Evolutionary conservation across 2,113 vertebrate genomes (phyloP).

Genomic region (Pampusana beccarii): DNA sequence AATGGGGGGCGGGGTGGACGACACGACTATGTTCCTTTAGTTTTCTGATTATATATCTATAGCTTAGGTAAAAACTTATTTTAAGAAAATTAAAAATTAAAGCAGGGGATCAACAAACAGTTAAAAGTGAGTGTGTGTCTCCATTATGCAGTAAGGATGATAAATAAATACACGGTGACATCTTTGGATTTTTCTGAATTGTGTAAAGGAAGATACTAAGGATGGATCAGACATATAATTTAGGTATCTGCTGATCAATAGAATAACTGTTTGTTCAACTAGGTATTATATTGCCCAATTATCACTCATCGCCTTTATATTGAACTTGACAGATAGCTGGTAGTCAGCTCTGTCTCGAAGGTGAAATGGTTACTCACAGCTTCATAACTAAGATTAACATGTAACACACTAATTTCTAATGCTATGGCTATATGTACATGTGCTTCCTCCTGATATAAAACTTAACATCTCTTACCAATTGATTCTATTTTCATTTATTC

Average conservation of each 20-base stretch:
- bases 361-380: neutral
- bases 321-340: rapidly evolving
- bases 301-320: neutral
- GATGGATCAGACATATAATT: neutral
- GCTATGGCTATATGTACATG: neutral
- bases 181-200: neutral
- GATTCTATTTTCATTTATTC: neutral
- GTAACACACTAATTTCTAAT: neutral
- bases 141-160: neutral
- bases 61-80: neutral
- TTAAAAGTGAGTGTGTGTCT: neutral
- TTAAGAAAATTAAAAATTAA: neutral
- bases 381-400: neutral
- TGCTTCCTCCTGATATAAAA: neutral
- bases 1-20: rapidly evolving
- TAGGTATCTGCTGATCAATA: neutral
- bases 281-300: neutral
- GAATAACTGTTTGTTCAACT: neutral
- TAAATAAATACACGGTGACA: neutral
- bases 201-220: neutral
- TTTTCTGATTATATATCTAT: neutral
- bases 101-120: neutral
- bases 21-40: neutral
- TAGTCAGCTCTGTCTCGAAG: neutral
- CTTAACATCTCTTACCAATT: neutral